Percentiles rank a stretch among this genome's conserved stretches.
These are phyloP conservation scores for Stomatorhinus walkeri DNA, from an alignment of 2,797 vertebrate species.

Conservation along the genomic window DNA sequence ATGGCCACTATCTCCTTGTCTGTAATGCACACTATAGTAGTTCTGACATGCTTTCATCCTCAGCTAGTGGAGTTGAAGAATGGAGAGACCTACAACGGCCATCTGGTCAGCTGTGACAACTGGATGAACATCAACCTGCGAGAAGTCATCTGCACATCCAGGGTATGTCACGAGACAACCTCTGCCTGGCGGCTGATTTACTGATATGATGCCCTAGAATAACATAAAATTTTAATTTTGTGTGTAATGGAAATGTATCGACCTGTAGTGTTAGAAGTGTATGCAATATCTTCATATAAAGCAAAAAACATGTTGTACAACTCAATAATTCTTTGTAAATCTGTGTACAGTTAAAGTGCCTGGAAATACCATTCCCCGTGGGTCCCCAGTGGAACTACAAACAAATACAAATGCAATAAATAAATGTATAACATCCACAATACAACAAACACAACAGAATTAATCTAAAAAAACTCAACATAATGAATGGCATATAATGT, in stretches of 20 bases:
- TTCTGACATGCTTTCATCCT: not conserved
- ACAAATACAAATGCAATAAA: not conserved
- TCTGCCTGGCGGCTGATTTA: not conserved
- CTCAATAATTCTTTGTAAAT: too few species aligned
- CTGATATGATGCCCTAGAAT: not conserved
- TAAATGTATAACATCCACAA: not conserved
- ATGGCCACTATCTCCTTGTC: not conserved
- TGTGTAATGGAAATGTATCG: not conserved
- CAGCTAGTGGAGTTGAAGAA: constrained; percentile 91
- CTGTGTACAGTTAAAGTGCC: not conserved
- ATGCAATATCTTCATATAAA: not conserved
- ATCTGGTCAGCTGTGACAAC: constrained; percentile 97
- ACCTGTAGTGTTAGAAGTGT: not conserved
- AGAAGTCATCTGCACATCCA: constrained; percentile 94
- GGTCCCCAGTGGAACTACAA: not conserved
- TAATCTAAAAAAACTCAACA: not conserved
- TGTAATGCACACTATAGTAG: not conserved
- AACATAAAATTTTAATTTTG: not conserved
- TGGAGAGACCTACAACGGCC: constrained; percentile 94
- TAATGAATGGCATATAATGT: not conserved
- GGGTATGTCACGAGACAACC: constrained; percentile 58
- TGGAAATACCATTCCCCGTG: not conserved
- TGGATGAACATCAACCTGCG: constrained; percentile 99
- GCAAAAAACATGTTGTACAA: not conserved
- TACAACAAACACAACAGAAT: not conserved